phyloP scores from a whole-genome alignment of 2,888 invertebrate genomes.

The Latrodectus elegans region DNA sequence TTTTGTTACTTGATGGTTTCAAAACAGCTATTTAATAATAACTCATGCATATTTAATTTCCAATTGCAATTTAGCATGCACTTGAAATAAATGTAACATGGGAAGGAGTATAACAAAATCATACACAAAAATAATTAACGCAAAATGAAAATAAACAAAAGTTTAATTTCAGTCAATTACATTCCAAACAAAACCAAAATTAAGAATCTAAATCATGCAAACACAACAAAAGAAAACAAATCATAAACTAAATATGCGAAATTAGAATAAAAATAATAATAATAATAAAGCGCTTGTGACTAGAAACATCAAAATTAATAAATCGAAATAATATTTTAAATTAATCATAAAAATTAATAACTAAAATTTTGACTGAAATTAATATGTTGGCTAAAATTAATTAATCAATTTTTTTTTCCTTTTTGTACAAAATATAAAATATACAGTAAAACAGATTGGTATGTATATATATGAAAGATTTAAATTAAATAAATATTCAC shows the following conservation, averaged over 20 bases:
- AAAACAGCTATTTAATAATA: too few species aligned
- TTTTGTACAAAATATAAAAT: constrained; percentile 5
- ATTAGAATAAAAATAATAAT: constrained; percentile 9
- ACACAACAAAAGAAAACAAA: constrained; percentile 32
- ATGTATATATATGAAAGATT: not conserved
- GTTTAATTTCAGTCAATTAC: constrained; percentile 54
- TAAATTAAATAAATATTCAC: constrained; percentile 1
- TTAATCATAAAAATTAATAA: not conserved
- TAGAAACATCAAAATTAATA: constrained; percentile 36
- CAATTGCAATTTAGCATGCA: constrained; percentile 39
- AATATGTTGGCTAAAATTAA: not conserved
- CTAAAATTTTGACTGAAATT: not conserved
- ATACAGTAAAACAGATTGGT: not conserved
- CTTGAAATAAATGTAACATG: constrained; percentile 1
- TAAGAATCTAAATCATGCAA: constrained; percentile 60
- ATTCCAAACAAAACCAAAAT: constrained; percentile 51
- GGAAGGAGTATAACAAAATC: constrained; percentile 11
- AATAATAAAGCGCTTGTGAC: constrained; percentile 36
- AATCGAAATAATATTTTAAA: not conserved
- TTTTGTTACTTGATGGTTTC: too few species aligned
- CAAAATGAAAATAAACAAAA: constrained; percentile 56
- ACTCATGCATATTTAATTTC: constrained; percentile 28
- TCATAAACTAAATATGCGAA: constrained; percentile 12
- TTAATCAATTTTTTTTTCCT: not conserved
- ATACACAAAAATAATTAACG: constrained; percentile 47